Evolutionary conservation across 1,140 invertebrate species (phyloP).

Genomic region (Leptinotarsa texana): DNA sequence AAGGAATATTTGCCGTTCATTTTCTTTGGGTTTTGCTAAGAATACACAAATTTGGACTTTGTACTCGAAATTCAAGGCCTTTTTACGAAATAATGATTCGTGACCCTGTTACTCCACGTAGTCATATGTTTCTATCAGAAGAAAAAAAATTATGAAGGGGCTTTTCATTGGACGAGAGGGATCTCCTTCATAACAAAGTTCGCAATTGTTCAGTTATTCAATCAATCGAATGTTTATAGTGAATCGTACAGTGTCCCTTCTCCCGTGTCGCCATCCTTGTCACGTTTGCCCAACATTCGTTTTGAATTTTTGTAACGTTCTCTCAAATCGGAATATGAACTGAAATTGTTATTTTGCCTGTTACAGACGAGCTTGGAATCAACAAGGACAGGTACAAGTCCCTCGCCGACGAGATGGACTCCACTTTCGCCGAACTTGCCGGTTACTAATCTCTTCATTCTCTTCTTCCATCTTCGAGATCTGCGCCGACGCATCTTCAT

Average conservation of each 20-base stretch:
- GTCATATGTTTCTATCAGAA: too few species aligned
- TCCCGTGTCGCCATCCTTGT: neutral
- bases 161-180: too few species aligned
- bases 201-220: too few species aligned
- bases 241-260: neutral
- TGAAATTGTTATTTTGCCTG: neutral
- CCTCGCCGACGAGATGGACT: slow-evolving; percentile 94
- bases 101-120: too few species aligned
- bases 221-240: too few species aligned
- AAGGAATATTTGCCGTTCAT: too few species aligned
- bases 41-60: too few species aligned
- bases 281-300: neutral
- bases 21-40: too few species aligned
- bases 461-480: slow-evolving; percentile 8
- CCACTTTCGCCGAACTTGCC: slow-evolving; percentile 94
- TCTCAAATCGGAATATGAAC: neutral
- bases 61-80: too few species aligned
- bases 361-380: slow-evolving; percentile 94
- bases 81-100: too few species aligned
- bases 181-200: too few species aligned
- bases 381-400: slow-evolving; percentile 99
- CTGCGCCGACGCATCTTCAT: neutral
- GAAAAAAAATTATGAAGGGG: too few species aligned
- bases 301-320: neutral
- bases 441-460: slow-evolving; percentile 71